These are phyloP conservation scores for Aporophyla lueneburgensis DNA, from an alignment of 2,888 invertebrate species.

Conservation along the genomic window DNA sequence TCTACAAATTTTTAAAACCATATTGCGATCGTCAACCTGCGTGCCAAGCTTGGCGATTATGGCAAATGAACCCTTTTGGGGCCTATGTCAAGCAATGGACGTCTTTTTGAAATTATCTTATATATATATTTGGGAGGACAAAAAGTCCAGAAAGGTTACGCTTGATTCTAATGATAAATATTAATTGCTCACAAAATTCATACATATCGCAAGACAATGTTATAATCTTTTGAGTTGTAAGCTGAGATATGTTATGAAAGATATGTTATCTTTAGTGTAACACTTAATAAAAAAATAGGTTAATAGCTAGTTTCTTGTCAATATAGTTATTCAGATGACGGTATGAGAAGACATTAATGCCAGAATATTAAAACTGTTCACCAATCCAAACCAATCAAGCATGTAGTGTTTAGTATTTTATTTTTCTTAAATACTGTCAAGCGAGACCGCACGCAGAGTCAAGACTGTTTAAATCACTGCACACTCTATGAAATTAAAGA, in stretches of 20 bases:
- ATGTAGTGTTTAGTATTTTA: not conserved
- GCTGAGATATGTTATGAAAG: no score
- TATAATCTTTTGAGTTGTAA: slow-evolving; percentile 16
- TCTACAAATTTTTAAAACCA: no score
- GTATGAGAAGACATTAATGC: not conserved
- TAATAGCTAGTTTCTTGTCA: not conserved
- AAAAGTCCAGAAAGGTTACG: not conserved
- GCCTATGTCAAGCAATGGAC: no score
- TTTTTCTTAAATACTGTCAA: not conserved
- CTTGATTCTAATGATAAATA: not conserved
- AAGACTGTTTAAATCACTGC: not conserved
- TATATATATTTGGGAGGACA: no score
- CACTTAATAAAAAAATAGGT: not conserved
- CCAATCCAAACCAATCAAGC: not conserved
- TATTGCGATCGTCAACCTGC: no score
- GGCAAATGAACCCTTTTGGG: no score
- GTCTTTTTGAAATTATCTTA: no score
- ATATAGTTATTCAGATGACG: not conserved
- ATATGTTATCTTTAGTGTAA: not conserved
- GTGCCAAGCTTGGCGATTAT: no score
- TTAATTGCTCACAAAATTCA: not conserved
- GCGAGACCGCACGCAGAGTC: not conserved
- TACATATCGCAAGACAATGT: slow-evolving; percentile 8
- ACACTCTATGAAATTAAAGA: not conserved
- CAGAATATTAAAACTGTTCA: not conserved